Percentiles rank a stretch among this genome's conserved stretches.
phyloP scores from a whole-genome alignment of 2,113 vertebrate species.

The Smithornis capensis region DNA sequence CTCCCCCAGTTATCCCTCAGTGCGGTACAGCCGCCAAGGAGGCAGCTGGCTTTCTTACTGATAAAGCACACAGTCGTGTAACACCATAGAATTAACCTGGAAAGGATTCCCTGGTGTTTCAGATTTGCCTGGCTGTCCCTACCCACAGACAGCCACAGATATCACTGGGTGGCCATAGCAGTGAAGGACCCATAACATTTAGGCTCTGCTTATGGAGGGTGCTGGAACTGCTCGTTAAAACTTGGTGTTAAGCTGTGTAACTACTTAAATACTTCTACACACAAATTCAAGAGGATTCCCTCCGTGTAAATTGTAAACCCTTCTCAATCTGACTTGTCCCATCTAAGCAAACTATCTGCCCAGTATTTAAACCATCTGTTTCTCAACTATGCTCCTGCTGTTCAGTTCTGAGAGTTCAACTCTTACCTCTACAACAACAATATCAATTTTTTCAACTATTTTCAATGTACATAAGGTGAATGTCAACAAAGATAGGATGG shows the following conservation, averaged over 20 bases:
- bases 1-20: background rate
- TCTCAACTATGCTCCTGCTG: background rate
- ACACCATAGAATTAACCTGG: background rate
- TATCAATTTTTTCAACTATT: background rate
- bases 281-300: background rate
- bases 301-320: background rate
- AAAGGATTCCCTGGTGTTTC: background rate
- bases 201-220: background rate
- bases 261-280: background rate
- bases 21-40: background rate
- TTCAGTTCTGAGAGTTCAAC: background rate
- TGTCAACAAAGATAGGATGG: background rate
- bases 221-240: background rate
- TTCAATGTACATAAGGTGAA: background rate
- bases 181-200: background rate
- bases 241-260: background rate
- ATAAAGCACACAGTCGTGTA: rapidly evolving
- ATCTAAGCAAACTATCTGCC: background rate
- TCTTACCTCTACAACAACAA: background rate
- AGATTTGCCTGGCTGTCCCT: background rate
- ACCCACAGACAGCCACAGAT: rapidly evolving
- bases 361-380: background rate
- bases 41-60: background rate
- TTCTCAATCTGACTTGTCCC: background rate
- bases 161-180: rapidly evolving